Evolutionary conservation across 30 jellyfish, hydroid and myxozoan genomes (phyloP), one percentile per base, ranked within the genome.

Genomic region (Turritopsis rubra): DNA sequence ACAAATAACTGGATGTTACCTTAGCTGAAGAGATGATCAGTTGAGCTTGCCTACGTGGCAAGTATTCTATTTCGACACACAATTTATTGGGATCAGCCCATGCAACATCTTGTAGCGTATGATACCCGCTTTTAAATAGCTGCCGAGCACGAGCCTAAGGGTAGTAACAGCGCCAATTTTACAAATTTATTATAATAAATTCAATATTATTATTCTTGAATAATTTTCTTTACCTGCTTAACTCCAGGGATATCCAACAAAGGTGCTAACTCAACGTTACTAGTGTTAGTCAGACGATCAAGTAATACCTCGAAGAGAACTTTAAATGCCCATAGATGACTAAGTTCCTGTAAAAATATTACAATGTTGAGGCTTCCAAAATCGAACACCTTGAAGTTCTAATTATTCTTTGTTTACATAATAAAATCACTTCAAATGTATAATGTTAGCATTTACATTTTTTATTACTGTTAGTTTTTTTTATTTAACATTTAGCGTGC

Each of bases 241-340:
- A 94, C 97, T 1, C 99, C 96, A 1, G 99, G 97, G 1, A 94
- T 94, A 18, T 88, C 97, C 96, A 94, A 78, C 83, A 94, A 66
- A 7, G 97, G 96, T 18, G 86, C 54, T 24, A 94, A 86, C 72
- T 94, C 99, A 21, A 75, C 70, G 7, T 83, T 86, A 19, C 94
- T 77, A 7, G 96, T 85, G 28, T 83, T 53, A 1, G 97, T 79
- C 53, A 94, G 86, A 29, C 83, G 88, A 52, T 81, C 85, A 53
- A 83, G 65, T 75, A 94, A 21, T 1, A 82, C 97, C 21, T 94
- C 91, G 24, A 94, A 82, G 16, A 94, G 84, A 27, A 88, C 31
- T 29, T 74, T 65, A 52, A 85, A 75, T 13, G 87, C 60, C 97
- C 97, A 88, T 27, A 88, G 85, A 28, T 89, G 95, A 18, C 86